Conservation (phyloP, 2,113 vertebrate species). For the Actenoides hombroni region DNA sequence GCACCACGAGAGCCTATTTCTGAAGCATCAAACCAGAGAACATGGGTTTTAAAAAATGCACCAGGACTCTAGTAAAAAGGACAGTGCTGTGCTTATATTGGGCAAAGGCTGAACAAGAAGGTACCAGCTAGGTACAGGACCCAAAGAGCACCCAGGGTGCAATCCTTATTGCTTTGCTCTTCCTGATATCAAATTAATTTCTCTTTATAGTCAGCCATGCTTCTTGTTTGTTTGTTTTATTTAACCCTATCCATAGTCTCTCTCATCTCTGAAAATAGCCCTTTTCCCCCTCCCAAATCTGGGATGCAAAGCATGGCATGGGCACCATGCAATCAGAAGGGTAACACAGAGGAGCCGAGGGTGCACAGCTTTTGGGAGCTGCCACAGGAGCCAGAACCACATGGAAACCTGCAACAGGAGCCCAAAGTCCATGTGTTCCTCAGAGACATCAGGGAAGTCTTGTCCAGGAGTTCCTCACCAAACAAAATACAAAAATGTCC, state of each 20-base stretch:
- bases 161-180: neutral
- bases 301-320: neutral
- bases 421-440: neutral
- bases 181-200: neutral
- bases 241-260: neutral
- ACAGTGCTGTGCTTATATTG: neutral
- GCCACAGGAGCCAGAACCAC: neutral
- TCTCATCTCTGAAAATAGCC: neutral
- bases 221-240: neutral
- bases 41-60: neutral
- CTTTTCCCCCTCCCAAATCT: neutral
- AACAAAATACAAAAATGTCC: neutral
- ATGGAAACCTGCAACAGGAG: neutral
- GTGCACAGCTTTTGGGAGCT: neutral
- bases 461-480: neutral
- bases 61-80: neutral
- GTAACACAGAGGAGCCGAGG: neutral
- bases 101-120: neutral
- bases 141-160: neutral
- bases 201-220: neutral
- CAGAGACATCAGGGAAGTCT: neutral
- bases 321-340: accelerated
- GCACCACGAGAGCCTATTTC: neutral
- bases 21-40: neutral
- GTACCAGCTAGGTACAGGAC: neutral